Percentiles rank a stretch among this genome's conserved stretches.
These are phyloP conservation scores for Gopherus flavomarginatus DNA, from an alignment of 2,113 vertebrate genomes.

Conservation along the genomic window DNA sequence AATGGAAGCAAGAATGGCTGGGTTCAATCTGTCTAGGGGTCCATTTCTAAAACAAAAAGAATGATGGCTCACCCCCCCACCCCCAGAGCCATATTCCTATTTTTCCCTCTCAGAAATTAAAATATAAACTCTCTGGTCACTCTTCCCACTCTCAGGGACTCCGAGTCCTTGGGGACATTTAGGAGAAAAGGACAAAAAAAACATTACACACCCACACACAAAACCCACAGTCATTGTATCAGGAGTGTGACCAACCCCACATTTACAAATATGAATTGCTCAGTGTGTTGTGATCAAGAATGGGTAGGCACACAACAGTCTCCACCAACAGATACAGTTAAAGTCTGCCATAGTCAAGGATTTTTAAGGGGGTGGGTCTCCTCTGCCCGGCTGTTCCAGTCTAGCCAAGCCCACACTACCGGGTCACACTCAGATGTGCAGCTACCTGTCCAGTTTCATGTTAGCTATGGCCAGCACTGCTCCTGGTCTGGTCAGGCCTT, in stretches of 20 bases:
- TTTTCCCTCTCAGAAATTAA: neutral
- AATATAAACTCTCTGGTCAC: neutral
- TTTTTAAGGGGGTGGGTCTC: neutral
- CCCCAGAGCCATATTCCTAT: neutral
- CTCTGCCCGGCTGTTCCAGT: neutral
- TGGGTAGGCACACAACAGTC: neutral
- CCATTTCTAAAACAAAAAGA: neutral
- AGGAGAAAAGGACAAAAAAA: neutral
- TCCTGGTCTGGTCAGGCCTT: neutral
- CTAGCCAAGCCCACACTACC: accelerated
- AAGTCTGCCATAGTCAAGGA: neutral
- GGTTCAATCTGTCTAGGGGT: neutral
- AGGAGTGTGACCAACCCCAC: neutral
- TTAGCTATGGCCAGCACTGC: neutral
- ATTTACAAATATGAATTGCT: neutral
- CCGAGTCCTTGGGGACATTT: neutral
- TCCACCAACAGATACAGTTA: neutral
- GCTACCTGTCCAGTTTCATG: neutral
- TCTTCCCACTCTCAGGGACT: neutral
- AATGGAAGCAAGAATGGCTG: neutral
- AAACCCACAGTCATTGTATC: neutral
- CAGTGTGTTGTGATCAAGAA: neutral
- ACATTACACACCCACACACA: neutral
- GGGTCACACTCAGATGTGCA: neutral
- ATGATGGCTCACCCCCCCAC: neutral